Conservation (phyloP, 2,888 invertebrate genomes). For the Endotricha flammealis region DNA sequence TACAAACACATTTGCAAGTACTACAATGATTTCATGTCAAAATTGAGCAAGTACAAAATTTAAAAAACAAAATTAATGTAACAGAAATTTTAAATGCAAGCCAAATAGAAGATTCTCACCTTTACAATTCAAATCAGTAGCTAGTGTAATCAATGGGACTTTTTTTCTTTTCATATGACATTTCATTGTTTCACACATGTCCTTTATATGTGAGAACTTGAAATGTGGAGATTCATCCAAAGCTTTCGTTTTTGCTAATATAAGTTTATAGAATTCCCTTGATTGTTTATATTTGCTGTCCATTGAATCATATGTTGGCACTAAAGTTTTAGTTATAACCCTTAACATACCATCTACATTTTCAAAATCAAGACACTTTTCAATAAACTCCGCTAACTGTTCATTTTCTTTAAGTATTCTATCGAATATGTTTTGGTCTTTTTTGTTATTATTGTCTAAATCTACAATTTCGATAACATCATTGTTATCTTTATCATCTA, state of each 20-base stretch:
- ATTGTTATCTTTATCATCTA: too few species aligned
- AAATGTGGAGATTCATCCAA: slow-evolving; percentile 33
- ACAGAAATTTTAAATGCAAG: too few species aligned
- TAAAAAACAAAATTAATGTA: too few species aligned
- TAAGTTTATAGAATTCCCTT: slow-evolving; percentile 24
- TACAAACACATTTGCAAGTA: too few species aligned
- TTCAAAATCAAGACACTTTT: slow-evolving; percentile 36
- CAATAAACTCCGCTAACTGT: slow-evolving; percentile 36
- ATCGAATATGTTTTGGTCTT: slow-evolving; percentile 9
- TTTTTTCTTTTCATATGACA: slow-evolving; percentile 30
- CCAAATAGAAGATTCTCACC: too few species aligned
- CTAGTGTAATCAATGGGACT: slow-evolving; percentile 39
- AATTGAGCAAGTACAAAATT: too few species aligned
- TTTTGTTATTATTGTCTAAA: not conserved
- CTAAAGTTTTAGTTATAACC: slow-evolving; percentile 37
- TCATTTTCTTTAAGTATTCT: slow-evolving; percentile 28
- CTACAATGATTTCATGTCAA: too few species aligned
- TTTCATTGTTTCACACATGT: slow-evolving; percentile 40
- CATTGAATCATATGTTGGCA: slow-evolving; percentile 32
- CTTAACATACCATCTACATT: slow-evolving; percentile 38
- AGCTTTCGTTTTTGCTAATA: slow-evolving; percentile 26
- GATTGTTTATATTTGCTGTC: slow-evolving; percentile 35
- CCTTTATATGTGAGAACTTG: slow-evolving; percentile 45
- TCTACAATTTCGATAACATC: slow-evolving; percentile 17
- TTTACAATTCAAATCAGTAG: slow-evolving; percentile 21